Evolutionary conservation across 2,113 vertebrate species (phyloP).

Genomic region (Phalacrocorax pelagicus): DNA sequence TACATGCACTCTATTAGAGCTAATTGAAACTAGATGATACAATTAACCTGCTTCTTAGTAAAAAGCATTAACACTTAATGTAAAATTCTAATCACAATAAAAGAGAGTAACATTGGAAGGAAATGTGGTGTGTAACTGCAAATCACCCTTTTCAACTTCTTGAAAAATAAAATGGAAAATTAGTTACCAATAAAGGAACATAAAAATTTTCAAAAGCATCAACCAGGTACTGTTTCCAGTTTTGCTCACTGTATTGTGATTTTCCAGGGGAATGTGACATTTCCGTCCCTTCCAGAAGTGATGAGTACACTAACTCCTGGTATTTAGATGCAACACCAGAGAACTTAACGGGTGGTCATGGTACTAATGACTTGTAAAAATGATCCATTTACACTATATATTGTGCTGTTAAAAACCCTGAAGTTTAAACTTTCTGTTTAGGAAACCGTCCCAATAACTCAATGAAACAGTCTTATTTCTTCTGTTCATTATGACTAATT

Average conservation of each 20-base stretch:
- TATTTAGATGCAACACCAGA: neutral
- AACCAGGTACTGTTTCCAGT: neutral
- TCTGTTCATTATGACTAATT: neutral
- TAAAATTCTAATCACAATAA: conserved; percentile 75
- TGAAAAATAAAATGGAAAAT: conserved; percentile 50
- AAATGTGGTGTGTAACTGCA: conserved; percentile 61
- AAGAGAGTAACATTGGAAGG: conserved; percentile 48
- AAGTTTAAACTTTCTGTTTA: neutral
- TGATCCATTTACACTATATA: neutral
- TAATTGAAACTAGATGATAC: conserved; percentile 82
- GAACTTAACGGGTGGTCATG: neutral
- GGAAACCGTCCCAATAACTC: neutral
- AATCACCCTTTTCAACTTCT: conserved; percentile 52
- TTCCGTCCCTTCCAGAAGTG: conserved; percentile 26
- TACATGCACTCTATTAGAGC: conserved; percentile 70
- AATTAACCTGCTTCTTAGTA: conserved; percentile 78
- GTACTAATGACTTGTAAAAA: neutral
- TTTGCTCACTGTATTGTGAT: neutral
- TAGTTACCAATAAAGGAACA: neutral
- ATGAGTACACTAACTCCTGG: neutral
- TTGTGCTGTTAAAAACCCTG: neutral
- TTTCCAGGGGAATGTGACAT: neutral
- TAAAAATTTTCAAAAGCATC: neutral
- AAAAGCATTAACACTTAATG: conserved; percentile 74
- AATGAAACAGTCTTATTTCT: neutral